phyloP scores from a whole-genome alignment of 2,797 vertebrate genomes.

The Silurus aristotelis region DNA sequence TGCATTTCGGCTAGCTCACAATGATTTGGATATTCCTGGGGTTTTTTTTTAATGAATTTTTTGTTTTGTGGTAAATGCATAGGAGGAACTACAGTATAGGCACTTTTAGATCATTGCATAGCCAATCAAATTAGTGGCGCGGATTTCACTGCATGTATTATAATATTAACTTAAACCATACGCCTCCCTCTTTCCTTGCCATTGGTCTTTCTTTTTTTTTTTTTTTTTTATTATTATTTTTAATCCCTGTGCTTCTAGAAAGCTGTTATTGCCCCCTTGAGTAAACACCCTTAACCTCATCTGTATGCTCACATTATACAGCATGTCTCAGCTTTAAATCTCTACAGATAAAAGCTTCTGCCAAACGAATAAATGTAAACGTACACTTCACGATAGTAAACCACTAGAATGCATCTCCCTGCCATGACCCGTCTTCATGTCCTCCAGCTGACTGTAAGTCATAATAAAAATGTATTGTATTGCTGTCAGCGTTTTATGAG shows the following conservation, averaged over 20 bases:
- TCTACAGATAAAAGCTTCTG: slow-evolving; percentile 23
- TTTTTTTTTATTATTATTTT: not conserved
- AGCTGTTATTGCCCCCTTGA: slow-evolving; percentile 12
- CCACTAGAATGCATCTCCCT: slow-evolving; percentile 42
- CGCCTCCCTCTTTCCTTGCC: not conserved
- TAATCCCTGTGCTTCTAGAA: not conserved
- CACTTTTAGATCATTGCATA: not conserved
- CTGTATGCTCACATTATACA: not conserved
- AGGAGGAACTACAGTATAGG: not conserved
- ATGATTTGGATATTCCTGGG: not conserved
- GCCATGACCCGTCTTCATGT: slow-evolving; percentile 34
- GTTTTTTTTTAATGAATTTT: not conserved
- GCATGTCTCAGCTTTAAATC: not conserved
- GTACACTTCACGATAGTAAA: slow-evolving; percentile 27
- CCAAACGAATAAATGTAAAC: slow-evolving; percentile 28
- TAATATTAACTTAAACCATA: not conserved
- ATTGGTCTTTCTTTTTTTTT: not conserved
- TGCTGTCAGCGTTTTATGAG: slow-evolving; percentile 41
- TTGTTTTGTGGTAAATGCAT: no score
- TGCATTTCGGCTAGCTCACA: not conserved
- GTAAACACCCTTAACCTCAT: slow-evolving; percentile 25
- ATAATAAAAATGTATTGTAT: slow-evolving; percentile 44
- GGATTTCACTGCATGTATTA: not conserved
- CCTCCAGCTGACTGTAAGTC: slow-evolving; percentile 27
- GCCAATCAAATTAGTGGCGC: not conserved